A percentile compares a stretch with the other conserved stretches of the same genome.
Conservation (phyloP, 2,888 invertebrate species). For the Eupeodes latifasciatus region DNA sequence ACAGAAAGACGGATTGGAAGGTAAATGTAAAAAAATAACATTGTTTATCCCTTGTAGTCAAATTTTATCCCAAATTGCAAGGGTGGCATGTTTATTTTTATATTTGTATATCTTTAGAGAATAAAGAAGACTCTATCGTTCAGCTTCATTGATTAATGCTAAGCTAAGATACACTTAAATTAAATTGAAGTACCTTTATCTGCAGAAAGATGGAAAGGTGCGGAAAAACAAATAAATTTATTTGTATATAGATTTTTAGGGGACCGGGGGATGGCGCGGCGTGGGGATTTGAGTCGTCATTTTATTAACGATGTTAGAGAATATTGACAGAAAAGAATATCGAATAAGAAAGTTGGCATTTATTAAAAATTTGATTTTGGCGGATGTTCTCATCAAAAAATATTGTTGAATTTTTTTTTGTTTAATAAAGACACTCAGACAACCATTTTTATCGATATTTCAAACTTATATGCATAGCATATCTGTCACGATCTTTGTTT, state of each 20-base stretch:
- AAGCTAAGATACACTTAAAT: constrained; percentile 67
- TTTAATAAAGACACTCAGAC: no score
- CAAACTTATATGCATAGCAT: no score
- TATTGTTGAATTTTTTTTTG: not conserved
- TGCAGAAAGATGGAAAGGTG: constrained; percentile 6
- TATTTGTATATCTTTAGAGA: not conserved
- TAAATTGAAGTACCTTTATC: constrained; percentile 47
- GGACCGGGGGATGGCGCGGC: not conserved
- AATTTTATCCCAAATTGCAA: constrained; percentile 42
- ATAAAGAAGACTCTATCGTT: constrained; percentile 3
- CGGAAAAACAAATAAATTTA: not conserved
- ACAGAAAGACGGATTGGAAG: constrained; percentile 52
- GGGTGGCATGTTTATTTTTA: constrained; percentile 11
- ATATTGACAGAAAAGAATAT: constrained; percentile 1
- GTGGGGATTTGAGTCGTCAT: not conserved
- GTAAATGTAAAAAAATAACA: constrained; percentile 66
- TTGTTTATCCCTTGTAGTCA: constrained; percentile 70
- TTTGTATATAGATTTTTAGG: not conserved
- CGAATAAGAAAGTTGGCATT: not conserved
- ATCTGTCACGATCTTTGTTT: no score
- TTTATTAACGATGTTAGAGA: constrained; percentile 13
- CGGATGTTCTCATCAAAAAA: not conserved
- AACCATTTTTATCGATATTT: no score
- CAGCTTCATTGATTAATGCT: constrained; percentile 70
- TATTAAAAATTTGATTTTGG: constrained; percentile 1